phyloP scores from a whole-genome alignment of 2,888 invertebrate genomes.

The Torymus tubicola region DNA sequence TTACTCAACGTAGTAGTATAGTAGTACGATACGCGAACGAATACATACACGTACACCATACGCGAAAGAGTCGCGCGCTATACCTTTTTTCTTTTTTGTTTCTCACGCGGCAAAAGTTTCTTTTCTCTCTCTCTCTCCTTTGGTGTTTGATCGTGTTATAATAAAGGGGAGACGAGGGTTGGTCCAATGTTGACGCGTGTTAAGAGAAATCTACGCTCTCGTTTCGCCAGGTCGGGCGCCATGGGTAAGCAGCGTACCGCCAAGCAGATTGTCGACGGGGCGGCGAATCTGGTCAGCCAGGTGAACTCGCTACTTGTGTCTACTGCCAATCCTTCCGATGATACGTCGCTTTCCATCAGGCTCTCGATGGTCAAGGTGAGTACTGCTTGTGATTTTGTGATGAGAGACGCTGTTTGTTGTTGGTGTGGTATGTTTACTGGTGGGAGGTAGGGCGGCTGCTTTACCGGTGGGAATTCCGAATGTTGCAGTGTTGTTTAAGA shows the following conservation, averaged over 20 bases:
- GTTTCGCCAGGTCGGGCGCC: conserved; percentile 62
- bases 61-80: conserved; percentile 62
- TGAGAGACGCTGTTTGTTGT: too few species aligned
- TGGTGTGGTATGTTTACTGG: not conserved
- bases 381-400: conserved; percentile 3
- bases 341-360: conserved; percentile 81
- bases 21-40: too few species aligned
- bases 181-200: conserved; percentile 43
- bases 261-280: conserved; percentile 67
- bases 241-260: conserved; percentile 64
- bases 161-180: conserved; percentile 1
- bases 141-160: not conserved
- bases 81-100: not conserved
- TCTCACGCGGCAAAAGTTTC: not conserved
- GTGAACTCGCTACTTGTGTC: conserved; percentile 79
- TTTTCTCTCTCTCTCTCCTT: not conserved
- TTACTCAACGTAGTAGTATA: not conserved
- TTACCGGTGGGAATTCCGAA: too few species aligned
- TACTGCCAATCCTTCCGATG: conserved; percentile 82
- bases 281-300: conserved; percentile 72
- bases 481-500: too few species aligned
- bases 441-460: too few species aligned
- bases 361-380: conserved; percentile 82
- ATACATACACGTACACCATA: not conserved
- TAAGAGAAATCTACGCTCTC: conserved; percentile 52